phyloP scores from a whole-genome alignment of 2,797 vertebrate species.

The Phalloptychus januarius region DNA sequence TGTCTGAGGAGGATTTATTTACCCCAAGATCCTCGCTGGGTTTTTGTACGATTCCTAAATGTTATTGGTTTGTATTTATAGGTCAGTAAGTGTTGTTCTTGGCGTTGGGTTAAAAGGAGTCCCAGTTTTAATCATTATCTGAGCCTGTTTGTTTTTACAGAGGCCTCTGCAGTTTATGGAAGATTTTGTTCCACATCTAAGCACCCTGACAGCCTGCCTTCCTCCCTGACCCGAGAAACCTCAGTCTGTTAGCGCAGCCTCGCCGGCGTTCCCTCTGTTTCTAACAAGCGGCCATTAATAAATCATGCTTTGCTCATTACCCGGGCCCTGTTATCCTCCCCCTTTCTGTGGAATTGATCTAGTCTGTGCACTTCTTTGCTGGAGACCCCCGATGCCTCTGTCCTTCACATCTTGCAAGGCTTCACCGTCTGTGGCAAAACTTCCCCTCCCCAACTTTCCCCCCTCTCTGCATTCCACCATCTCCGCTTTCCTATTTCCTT shows the following conservation, averaged over 20 bases:
- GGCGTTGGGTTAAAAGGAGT: conserved; percentile 47
- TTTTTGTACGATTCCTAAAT: conserved; percentile 22
- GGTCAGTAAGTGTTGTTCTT: conserved; percentile 35
- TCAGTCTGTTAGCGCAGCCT: conserved; percentile 41
- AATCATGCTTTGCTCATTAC: conserved; percentile 77
- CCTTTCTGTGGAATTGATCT: conserved; percentile 71
- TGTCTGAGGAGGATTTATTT: conserved; percentile 47
- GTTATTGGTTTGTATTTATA: conserved; percentile 41
- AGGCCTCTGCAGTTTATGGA: conserved; percentile 44
- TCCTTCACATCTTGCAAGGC: conserved; percentile 45
- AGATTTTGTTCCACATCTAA: conserved; percentile 48
- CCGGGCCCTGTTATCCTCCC: conserved; percentile 63
- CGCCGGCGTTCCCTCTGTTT: conserved; percentile 43
- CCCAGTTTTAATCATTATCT: conserved; percentile 60
- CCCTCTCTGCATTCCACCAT: conserved; percentile 15
- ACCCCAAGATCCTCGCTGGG: conserved; percentile 15
- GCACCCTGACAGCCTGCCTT: conserved; percentile 34
- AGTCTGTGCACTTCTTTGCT: conserved; percentile 42
- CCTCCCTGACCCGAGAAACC: conserved; percentile 57
- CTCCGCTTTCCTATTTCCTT: conserved; percentile 3
- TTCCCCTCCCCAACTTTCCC: conserved; percentile 9
- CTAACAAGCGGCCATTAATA: conserved; percentile 75
- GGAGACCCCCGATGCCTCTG: conserved; percentile 33
- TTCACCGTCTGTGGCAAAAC: conserved; percentile 29
- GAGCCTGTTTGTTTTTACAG: conserved; percentile 58